Evolutionary conservation across 2,888 invertebrate genomes (phyloP).

Genomic region (Rhagonycha lutea): DNA sequence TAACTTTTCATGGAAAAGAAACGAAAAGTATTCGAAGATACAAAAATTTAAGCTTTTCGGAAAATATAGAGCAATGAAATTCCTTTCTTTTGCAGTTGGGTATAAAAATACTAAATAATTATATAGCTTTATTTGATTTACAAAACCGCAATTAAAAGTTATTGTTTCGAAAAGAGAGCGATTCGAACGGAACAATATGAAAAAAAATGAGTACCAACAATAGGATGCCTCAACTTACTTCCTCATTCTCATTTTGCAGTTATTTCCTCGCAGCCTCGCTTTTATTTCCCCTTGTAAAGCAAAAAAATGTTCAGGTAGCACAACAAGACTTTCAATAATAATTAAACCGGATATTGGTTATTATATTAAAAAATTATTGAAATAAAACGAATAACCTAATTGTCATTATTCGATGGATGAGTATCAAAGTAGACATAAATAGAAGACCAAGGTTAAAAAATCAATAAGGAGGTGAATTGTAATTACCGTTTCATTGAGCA

Average conservation of each 20-base stretch:
- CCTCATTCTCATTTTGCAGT: not conserved
- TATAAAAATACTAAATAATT: not conserved
- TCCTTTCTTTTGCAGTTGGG: not conserved
- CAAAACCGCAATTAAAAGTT: too few species aligned
- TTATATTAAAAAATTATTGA: not conserved
- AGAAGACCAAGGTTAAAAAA: slow-evolving; percentile 17
- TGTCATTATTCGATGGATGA: not conserved
- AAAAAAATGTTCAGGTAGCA: not conserved
- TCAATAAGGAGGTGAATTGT: slow-evolving; percentile 15
- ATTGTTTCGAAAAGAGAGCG: not conserved
- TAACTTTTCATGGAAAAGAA: too few species aligned
- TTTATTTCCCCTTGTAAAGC: not conserved
- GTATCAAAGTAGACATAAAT: slow-evolving; percentile 5
- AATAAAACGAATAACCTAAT: not conserved
- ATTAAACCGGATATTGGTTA: not conserved
- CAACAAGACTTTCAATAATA: not conserved
- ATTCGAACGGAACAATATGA: not conserved
- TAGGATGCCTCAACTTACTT: not conserved
- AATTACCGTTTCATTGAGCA: slow-evolving; percentile 12
- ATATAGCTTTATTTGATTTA: not conserved
- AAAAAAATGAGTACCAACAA: not conserved
- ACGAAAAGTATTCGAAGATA: too few species aligned
- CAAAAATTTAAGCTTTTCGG: too few species aligned
- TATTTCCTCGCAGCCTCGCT: not conserved
- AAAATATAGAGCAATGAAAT: too few species aligned